Evolutionary conservation across 2,113 vertebrate genomes (phyloP).

Genomic region (Argyrosomus japonicus): DNA sequence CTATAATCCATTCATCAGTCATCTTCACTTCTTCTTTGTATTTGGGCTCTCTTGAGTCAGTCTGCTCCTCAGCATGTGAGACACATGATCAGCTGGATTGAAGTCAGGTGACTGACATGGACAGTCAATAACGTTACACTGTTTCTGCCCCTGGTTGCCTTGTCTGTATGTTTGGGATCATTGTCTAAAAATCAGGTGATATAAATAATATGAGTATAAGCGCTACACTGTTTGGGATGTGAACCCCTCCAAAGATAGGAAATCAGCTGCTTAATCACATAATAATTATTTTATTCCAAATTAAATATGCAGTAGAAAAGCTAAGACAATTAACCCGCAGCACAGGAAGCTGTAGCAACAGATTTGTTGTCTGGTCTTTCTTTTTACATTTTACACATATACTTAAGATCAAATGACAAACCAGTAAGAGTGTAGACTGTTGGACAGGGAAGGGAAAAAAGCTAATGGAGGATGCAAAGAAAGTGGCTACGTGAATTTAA

Average conservation of each 20-base stretch:
- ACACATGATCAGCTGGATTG: conserved; percentile 14
- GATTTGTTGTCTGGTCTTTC: background rate
- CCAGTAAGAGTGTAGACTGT: background rate
- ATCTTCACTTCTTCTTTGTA: conserved; percentile 10
- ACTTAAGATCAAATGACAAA: background rate
- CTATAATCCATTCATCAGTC: background rate
- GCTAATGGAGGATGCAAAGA: background rate
- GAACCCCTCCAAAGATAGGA: background rate
- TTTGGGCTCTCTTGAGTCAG: background rate
- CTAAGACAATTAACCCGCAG: background rate
- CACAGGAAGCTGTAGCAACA: background rate
- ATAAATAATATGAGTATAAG: background rate
- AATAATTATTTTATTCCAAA: background rate
- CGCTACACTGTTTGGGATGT: background rate
- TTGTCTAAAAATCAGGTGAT: background rate
- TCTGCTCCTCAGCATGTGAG: conserved; percentile 26
- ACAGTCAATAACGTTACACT: background rate
- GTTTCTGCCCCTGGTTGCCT: background rate
- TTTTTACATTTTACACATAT: background rate
- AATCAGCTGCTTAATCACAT: background rate
- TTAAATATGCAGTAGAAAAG: background rate
- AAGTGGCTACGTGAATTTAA: background rate
- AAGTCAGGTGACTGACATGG: conserved; percentile 21
- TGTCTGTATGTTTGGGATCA: background rate
- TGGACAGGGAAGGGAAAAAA: background rate